These are phyloP conservation scores for Athripsodes cinereus DNA, from an alignment of 2,888 invertebrate genomes.

Conservation along the genomic window DNA sequence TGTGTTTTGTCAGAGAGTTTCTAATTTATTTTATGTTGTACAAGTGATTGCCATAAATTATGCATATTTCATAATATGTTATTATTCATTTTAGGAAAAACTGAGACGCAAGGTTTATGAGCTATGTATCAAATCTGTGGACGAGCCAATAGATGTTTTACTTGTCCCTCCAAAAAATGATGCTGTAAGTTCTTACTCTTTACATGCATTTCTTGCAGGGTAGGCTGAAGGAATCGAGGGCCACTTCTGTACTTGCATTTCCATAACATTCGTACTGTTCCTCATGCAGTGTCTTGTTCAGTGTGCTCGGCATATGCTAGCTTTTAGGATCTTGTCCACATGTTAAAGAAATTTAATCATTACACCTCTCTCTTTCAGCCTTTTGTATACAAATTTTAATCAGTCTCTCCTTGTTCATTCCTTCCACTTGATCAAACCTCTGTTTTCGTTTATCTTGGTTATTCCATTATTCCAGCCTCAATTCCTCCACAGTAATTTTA, in stretches of 20 bases:
- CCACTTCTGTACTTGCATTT: no score
- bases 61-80: not conserved
- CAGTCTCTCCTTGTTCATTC: not conserved
- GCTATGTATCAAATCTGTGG: slow-evolving; percentile 17
- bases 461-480: not conserved
- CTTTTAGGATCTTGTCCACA: no score
- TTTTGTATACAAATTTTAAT: no score
- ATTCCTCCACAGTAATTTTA: not conserved
- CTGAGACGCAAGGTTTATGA: slow-evolving; percentile 13
- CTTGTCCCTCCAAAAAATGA: slow-evolving; percentile 12
- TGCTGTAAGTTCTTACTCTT: slow-evolving; percentile 6
- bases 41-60: no score
- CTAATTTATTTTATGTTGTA: no score
- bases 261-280: no score
- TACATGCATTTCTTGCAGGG: not conserved
- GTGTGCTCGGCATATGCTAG: no score
- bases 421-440: not conserved
- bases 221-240: not conserved
- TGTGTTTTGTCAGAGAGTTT: no score
- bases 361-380: no score
- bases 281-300: no score
- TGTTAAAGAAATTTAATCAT: no score
- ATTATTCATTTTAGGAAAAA: slow-evolving; percentile 12
- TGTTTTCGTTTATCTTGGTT: not conserved
- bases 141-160: slow-evolving; percentile 20